phyloP scores from a whole-genome alignment of 2,113 vertebrate species.

The Callaeas wilsoni region DNA sequence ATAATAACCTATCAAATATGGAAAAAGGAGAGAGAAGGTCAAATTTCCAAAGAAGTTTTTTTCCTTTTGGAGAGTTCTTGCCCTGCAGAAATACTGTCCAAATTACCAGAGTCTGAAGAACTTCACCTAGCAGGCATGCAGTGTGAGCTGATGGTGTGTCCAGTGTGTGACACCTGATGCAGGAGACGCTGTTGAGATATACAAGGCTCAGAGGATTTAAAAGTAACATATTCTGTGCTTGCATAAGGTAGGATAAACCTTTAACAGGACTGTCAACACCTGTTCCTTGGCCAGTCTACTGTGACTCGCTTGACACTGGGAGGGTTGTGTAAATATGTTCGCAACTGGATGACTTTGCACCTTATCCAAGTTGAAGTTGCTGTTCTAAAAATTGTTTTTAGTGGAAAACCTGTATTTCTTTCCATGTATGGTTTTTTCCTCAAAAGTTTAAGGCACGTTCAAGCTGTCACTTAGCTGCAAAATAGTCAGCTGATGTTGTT shows the following conservation, averaged over 20 bases:
- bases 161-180: background rate
- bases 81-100: background rate
- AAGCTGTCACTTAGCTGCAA: background rate
- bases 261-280: background rate
- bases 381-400: background rate
- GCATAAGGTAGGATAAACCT: background rate
- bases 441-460: background rate
- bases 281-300: background rate
- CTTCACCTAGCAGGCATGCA: background rate
- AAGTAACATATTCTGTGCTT: background rate
- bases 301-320: background rate
- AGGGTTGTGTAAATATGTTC: background rate
- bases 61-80: background rate
- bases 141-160: background rate
- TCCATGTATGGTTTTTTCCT: rapidly evolving
- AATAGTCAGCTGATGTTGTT: background rate
- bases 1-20: background rate
- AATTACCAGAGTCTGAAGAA: background rate
- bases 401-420: background rate
- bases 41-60: background rate
- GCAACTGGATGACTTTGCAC: background rate
- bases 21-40: background rate
- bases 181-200: background rate
- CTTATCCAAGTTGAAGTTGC: background rate
- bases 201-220: background rate